Evolutionary conservation across 2,888 invertebrate species (phyloP), one percentile per base, ranked within the genome.

Genomic region (Agrochola litura): DNA sequence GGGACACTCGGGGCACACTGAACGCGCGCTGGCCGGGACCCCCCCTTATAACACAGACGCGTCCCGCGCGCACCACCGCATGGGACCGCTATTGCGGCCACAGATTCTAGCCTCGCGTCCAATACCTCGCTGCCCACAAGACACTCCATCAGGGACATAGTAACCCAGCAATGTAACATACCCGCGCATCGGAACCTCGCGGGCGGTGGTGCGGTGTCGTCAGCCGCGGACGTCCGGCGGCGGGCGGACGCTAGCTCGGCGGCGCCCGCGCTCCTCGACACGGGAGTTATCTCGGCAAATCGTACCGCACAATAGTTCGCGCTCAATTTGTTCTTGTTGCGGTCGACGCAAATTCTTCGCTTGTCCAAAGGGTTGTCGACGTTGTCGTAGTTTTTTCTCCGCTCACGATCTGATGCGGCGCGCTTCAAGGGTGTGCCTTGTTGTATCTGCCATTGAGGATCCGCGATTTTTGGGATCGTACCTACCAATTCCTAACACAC

Each of bases 261-360:
- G 92, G 93, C 93, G 95, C 93, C 93, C 94, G 93, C 94, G 93
- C 93, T 88, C 92, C 92, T 91, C 93, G 91, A 92, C 95, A 93
- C 95, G 92, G 95, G 95, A 96, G 94, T 95, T 96, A 96, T 96
- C 96, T 96, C 93, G 85, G 94, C 94, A 93, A 95, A 96, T 96
- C 96, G 95, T 95, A 94, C 94, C 94, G 94, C 95, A 95, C 95
- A 96, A 96, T 96, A 95, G 95, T 95, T 95, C 93, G 94, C 94
- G 94, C 93, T 96, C 95, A 96, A 96, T 96, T 96, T 96, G 96
- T 95, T 96, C 96, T 96, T 96, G 94, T 96, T 96, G 96, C 94
- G 94, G 94, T 95, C 94, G 94, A 93, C 90, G 95, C 94, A 93
- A 95, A 95, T 96, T 96, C 96, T 95, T 95, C 91, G 94, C 95